phyloP scores from a whole-genome alignment of 2,797 vertebrate species.

The Falco cherrug region DNA sequence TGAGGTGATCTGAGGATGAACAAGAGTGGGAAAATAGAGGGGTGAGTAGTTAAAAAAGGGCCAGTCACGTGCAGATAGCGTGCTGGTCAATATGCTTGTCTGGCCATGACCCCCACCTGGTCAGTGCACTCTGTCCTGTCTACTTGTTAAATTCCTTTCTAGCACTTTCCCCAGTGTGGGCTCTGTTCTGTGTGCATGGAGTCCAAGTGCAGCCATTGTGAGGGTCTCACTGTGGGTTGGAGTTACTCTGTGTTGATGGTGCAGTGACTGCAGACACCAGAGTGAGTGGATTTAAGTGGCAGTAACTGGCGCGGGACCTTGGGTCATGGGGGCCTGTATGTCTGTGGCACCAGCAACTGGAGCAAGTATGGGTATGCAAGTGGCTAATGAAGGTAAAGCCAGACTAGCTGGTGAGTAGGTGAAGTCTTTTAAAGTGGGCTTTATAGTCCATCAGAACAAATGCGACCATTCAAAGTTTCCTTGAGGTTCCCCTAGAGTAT shows the following conservation, averaged over 20 bases:
- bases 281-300: not conserved
- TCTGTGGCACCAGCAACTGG: not conserved
- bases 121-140: fast-evolving
- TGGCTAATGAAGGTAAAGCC: not conserved
- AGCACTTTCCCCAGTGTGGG: not conserved
- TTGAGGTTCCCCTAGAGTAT: not conserved
- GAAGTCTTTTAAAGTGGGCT: not conserved
- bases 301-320: not conserved
- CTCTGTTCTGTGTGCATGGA: not conserved
- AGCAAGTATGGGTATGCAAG: not conserved
- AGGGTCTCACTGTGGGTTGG: not conserved
- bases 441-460: not conserved
- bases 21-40: not conserved
- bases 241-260: fast-evolving
- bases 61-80: not conserved
- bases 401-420: not conserved
- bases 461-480: not conserved
- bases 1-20: not conserved
- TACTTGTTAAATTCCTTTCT: not conserved
- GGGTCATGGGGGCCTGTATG: not conserved
- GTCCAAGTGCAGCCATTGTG: not conserved
- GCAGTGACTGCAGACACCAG: not conserved
- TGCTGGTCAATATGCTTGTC: not conserved
- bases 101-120: fast-evolving
- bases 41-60: not conserved